Percentiles rank a stretch among this genome's conserved stretches.
These are phyloP conservation scores for Apodemus agrarius DNA, from an alignment of 2,797 vertebrate species.

Conservation along the genomic window DNA sequence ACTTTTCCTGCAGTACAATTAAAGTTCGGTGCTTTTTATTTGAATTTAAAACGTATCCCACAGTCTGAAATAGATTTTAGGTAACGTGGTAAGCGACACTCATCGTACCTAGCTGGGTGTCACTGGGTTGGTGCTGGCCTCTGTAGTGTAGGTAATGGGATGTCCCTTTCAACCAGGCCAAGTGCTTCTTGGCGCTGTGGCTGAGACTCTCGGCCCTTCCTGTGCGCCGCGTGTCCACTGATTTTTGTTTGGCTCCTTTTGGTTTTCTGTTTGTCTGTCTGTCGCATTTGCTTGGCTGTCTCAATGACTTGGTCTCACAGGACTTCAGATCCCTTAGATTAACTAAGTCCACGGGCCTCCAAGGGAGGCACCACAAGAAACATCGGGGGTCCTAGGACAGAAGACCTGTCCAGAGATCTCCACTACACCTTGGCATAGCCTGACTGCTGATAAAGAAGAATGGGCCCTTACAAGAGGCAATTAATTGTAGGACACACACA, in stretches of 20 bases:
- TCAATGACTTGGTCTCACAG: not conserved
- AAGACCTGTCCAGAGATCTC: not conserved
- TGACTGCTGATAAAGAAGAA: not conserved
- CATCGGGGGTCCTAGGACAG: not conserved
- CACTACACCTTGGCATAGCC: not conserved
- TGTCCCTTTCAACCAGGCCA: not conserved
- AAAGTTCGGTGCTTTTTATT: constrained; percentile 59
- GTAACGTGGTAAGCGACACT: constrained; percentile 84
- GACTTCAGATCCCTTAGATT: not conserved
- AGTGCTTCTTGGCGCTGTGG: too few relatives aligned
- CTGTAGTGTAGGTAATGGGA: not conserved
- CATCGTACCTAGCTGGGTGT: constrained; percentile 86
- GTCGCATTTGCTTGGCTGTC: not conserved
- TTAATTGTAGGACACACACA: not conserved
- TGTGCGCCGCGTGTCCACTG: too few relatives aligned
- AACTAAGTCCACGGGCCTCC: not conserved
- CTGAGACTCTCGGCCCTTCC: not conserved
- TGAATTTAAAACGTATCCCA: constrained; percentile 69
- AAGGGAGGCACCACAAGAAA: not conserved
- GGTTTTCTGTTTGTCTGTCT: too few relatives aligned
- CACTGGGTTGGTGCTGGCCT: constrained; percentile 90
- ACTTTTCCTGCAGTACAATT: constrained; percentile 36
- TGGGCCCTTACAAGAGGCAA: not conserved
- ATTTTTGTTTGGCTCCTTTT: not conserved
- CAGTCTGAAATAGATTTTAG: constrained; percentile 78